Base-by-base conservation (phyloP, 2,888 invertebrate species). In the Phyllotreta striolata region DNA sequence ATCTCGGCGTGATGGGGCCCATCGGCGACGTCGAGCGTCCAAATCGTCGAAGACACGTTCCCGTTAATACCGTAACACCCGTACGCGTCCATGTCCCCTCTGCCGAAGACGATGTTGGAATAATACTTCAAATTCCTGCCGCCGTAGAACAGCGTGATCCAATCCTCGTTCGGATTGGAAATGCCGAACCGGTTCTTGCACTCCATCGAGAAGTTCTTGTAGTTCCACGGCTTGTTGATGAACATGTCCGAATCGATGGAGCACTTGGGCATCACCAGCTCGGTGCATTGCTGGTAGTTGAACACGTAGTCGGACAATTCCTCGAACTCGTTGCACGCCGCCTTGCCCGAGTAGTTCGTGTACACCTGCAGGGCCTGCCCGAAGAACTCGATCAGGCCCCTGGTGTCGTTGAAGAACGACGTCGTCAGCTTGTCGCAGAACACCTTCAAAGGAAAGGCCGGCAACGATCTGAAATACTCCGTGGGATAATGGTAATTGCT, bases 401-500 rank as follows among this genome's bases (percentile, higher is more conserved):
- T 61, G 1, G 64, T 34, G 40, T 65, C 67, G 2, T 64, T 81
- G 0, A 89, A 75, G 68, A 66, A 67, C 40, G 64, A 66, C 24
- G 70, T 69, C 14, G 37, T 62, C 6, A 73, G 57, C 69, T 85
- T 85, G 66, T 84, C 84, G 74, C 90, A 90, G 66, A 87, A 85
- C 12, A 83, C 83, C 49, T 85, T 83, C 38, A 98, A 90, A 0
- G 98, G 98, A 81, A 92, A 87, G 0, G 89, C 93, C 0, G 97
- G 97, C 24, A 98, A 78, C 0, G 90, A 88, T 52, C 88, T 85
- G 51, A 98, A 82, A 80, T 98, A 98, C 73, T 88, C 86, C 0
- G 92, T 88, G 0, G 90, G 83, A 79, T 96, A 98, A 0, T 98
- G 98, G 80, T 98, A 99, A 83, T 98, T 92, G n/a, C 91, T 90